These are phyloP conservation scores for Cyrtonyx montezumae DNA, from an alignment of 2,113 vertebrate genomes.

Conservation along the genomic window DNA sequence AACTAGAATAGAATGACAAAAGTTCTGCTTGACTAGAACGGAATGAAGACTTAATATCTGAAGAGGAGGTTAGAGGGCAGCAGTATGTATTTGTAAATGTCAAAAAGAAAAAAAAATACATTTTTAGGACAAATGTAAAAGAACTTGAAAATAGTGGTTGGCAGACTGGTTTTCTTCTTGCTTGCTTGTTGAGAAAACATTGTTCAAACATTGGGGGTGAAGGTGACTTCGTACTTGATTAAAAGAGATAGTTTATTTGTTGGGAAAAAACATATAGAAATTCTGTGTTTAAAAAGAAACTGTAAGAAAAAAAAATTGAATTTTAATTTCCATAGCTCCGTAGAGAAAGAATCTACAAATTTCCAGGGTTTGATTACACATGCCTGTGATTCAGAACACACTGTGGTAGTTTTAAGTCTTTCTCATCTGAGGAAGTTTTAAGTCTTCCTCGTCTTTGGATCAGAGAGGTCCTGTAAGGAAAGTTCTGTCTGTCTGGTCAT, in stretches of 20 bases:
- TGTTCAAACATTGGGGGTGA: neutral
- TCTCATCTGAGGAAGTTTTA: neutral
- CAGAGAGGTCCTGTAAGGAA: rapidly evolving
- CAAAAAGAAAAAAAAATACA: neutral
- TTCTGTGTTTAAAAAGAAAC: neutral
- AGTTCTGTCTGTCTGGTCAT: neutral
- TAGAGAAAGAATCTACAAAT: neutral
- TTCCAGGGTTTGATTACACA: neutral
- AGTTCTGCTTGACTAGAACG: neutral
- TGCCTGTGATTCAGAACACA: neutral
- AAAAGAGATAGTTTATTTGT: neutral
- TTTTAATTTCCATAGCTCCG: neutral
- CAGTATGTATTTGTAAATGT: neutral
- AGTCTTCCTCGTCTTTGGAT: neutral
- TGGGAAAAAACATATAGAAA: neutral
- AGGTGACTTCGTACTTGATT: neutral
- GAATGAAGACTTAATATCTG: neutral
- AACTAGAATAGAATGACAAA: neutral
- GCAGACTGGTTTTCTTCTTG: neutral
- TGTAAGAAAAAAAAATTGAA: no score
- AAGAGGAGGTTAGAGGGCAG: neutral
- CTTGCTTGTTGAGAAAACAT: neutral
- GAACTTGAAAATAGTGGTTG: neutral
- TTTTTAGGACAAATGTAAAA: neutral
- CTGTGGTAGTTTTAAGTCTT: neutral